Evolutionary conservation across 1,140 invertebrate genomes (phyloP), one percentile per base, ranked within the genome.

Genomic region (Drosophila orosa): DNA sequence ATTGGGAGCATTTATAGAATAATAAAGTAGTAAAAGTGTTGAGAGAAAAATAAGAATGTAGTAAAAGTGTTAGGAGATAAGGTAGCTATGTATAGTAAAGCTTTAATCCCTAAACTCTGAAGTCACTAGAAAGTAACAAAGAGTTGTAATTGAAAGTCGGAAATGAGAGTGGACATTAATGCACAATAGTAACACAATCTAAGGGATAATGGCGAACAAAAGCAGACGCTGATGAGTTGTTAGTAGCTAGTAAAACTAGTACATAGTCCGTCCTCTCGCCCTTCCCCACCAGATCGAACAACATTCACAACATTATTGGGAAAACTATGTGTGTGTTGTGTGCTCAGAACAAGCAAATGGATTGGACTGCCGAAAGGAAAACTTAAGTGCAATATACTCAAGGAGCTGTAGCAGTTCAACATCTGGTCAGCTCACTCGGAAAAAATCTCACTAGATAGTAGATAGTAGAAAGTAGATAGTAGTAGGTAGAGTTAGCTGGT

Each of bases 321-420:
- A 69, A 57, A 48, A 69, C n/a, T n/a, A n/a, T n/a, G n/a, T n/a
- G n/a, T n/a, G 50, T 71, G 68, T 72, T 72, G 44, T 35, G 63
- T 69, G 68, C 66, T 71, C 50, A 33, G 42, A 22, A 57, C 68
- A 72, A 48, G 68, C 68, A 72, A 72, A 72, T 72, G 68, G 66
- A 71, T 72, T 72, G 68, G 10, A 42, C 48, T 27, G 13, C 42
- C 22, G 19, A 29, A 22, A 19, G 31, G 68, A 48, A 73, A 74
- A 74, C 71, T 73, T 74, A 62, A 74, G 71, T 74, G 71, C 71
- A 74, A 73, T 61, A 60, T 72, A 69, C 68, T 72, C 68, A 71
- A 72, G 68, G 66, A 72, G 68, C 68, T 71, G 66, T 72, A 71
- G 68, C 68, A 48, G 66, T 72, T 33, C 66, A 72, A 35, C 68